These are phyloP conservation scores for Trachops cirrhosus DNA, from an alignment of 2,797 vertebrate species.

Conservation along the genomic window DNA sequence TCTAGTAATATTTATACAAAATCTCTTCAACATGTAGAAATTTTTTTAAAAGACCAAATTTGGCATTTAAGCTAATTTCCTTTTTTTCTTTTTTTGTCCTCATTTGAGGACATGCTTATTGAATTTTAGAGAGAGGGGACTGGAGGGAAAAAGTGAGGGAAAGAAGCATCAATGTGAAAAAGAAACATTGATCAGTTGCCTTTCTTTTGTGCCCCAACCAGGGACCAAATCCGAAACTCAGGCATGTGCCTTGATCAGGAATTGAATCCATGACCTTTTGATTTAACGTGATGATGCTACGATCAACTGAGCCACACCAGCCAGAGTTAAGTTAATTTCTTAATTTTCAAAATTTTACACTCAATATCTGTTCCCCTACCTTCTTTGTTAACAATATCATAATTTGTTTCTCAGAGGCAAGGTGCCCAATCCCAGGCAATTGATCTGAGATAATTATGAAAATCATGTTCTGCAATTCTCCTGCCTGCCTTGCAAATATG, in stretches of 20 bases:
- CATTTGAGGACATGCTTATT: neutral
- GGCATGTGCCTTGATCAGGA: no score
- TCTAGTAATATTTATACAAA: neutral
- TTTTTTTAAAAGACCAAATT: neutral
- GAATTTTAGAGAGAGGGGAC: neutral
- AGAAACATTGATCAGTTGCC: neutral
- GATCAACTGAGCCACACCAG: no score
- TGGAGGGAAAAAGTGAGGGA: neutral
- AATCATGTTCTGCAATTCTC: neutral
- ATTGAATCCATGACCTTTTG: no score
- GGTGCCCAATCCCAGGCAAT: neutral
- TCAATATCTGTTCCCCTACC: neutral
- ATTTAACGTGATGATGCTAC: no score
- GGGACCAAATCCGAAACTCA: no score
- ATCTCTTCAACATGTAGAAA: neutral
- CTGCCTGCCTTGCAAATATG: neutral
- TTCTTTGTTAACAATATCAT: neutral
- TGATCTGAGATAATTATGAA: neutral
- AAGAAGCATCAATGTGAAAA: neutral
- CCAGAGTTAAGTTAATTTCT: neutral
- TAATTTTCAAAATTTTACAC: constrained; percentile 6
- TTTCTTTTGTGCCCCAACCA: neutral
- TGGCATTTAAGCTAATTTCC: neutral
- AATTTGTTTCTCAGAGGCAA: neutral
- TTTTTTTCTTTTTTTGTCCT: neutral